Base-by-base conservation (phyloP, 2,888 invertebrate species). In the Eupelmus urozonus region DNA sequence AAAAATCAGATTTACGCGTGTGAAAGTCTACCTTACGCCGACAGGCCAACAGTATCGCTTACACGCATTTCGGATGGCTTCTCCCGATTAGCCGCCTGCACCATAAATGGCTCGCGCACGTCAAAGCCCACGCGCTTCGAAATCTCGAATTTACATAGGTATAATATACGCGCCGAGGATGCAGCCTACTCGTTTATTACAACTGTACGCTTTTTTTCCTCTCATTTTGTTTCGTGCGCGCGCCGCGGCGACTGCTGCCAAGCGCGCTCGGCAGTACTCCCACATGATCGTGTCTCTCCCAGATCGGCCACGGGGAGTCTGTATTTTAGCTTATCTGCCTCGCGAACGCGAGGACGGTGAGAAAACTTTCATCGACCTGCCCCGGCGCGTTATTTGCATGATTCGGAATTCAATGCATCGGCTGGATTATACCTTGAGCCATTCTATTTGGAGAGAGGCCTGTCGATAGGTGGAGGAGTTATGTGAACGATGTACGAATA, bases 41-140 rank as follows among this genome's bases (percentile, higher is more conserved):
- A 49, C 40, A 40, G 11, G 40, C 4, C 40, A 11, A 45, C 25
- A 3, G 25, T 16, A 18, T 11, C 7, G 7, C 27, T 65, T 29
- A 45, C 53, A 13, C 3, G 9, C 34, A 34, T 34, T 62, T 40
- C 40, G 70, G 16, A 20, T 49, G 34, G 3, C 5, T 13, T 66
- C 18, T 34, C 49, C 49, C 25, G 23, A 55, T 55, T 55, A 57
- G 9, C 25, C 18, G 40, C n/a, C 9, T 71, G 57, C 23, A 16
- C 75, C 75, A 42, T 75, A 75, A 75, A 75, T 75, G 75, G 69
- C 53, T 53, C 25, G 67, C 51, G 20, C n/a, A 55, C 60, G 53
- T 45, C 60, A 25, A 53, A 40, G 18, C 57, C 63, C 34, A 63
- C 76, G 70, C 70, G 55, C 60, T 40, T 76, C 76, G 65, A 63